Evolutionary conservation across 2,888 invertebrate genomes (phyloP).

Genomic region (Scaptomyza flava): DNA sequence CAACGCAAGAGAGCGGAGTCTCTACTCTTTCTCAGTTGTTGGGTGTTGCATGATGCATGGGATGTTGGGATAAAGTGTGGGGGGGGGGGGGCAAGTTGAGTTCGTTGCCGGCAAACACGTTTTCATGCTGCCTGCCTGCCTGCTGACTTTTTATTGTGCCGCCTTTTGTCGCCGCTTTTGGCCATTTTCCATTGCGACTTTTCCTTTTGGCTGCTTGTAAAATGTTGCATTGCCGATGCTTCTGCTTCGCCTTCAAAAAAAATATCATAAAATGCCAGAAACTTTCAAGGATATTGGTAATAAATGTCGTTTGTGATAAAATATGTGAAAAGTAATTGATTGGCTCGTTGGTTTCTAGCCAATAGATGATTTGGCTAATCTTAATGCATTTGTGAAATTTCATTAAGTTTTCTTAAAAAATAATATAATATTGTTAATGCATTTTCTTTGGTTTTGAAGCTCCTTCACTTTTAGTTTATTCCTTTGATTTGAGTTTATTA

Average conservation of each 20-base stretch:
- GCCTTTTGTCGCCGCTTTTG: slow-evolving; percentile 43
- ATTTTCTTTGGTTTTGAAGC: no score
- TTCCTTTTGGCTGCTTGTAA: slow-evolving; percentile 41
- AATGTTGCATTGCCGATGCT: slow-evolving; percentile 12
- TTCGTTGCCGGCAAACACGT: slow-evolving; percentile 71
- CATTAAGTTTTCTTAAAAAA: no score
- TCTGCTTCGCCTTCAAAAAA: neutral
- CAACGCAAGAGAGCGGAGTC: slow-evolving; percentile 31
- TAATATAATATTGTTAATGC: no score
- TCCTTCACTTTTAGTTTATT: no score
- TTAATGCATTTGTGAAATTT: no score
- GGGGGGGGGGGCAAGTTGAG: slow-evolving; percentile 39
- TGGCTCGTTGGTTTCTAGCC: neutral
- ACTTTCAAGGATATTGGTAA: slow-evolving; percentile 7
- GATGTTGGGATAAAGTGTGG: neutral
- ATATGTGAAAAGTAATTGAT: neutral
- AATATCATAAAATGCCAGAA: neutral
- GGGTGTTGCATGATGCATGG: slow-evolving; percentile 69
- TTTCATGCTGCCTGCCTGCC: slow-evolving; percentile 38
- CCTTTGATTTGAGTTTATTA: no score
- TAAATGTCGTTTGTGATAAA: neutral
- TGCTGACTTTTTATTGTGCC: slow-evolving; percentile 7
- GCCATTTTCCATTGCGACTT: slow-evolving; percentile 38
- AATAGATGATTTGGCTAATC: no score
- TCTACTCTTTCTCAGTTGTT: slow-evolving; percentile 34